These are phyloP conservation scores for Drosophila pachea DNA, from an alignment of 1,140 invertebrate genomes.

Conservation along the genomic window DNA sequence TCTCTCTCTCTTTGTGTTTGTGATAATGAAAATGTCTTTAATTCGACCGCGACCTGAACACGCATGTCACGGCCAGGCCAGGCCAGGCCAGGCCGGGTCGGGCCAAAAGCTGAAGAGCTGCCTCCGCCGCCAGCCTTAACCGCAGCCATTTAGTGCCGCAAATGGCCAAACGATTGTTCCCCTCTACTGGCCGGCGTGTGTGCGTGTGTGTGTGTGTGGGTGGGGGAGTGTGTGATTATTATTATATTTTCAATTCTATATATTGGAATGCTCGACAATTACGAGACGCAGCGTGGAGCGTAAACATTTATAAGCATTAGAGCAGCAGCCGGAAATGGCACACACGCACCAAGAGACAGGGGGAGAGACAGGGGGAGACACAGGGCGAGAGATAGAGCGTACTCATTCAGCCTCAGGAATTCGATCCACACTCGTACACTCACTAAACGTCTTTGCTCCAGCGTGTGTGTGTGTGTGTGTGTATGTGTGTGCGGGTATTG, in stretches of 20 bases:
- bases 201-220: background rate
- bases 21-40: slow-evolving; percentile 34
- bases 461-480: slow-evolving; percentile 3
- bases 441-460: slow-evolving; percentile 1
- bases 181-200: slow-evolving; percentile 1
- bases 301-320: slow-evolving; percentile 73
- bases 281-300: slow-evolving; percentile 22
- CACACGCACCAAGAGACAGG: slow-evolving; percentile 24
- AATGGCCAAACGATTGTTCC: slow-evolving; percentile 23
- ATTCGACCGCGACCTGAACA: slow-evolving; percentile 12
- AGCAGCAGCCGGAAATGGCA: slow-evolving; percentile 67
- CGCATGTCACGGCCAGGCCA: slow-evolving; percentile 10
- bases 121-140: background rate
- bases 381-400: background rate
- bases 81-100: background rate
- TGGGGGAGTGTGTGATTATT: slow-evolving; percentile 19
- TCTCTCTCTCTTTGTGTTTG: slow-evolving; percentile 16
- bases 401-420: slow-evolving; percentile 37
- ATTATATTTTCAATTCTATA: slow-evolving; percentile 63
- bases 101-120: background rate
- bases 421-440: slow-evolving; percentile 19
- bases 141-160: slow-evolving; percentile 16
- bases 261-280: slow-evolving; percentile 64
- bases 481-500: too few species aligned
- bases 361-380: slow-evolving; percentile 6